Percentiles rank a stretch among this genome's conserved stretches.
These are phyloP conservation scores for Cossypha niveicapilla DNA, from an alignment of 2,797 vertebrate genomes.

Conservation along the genomic window DNA sequence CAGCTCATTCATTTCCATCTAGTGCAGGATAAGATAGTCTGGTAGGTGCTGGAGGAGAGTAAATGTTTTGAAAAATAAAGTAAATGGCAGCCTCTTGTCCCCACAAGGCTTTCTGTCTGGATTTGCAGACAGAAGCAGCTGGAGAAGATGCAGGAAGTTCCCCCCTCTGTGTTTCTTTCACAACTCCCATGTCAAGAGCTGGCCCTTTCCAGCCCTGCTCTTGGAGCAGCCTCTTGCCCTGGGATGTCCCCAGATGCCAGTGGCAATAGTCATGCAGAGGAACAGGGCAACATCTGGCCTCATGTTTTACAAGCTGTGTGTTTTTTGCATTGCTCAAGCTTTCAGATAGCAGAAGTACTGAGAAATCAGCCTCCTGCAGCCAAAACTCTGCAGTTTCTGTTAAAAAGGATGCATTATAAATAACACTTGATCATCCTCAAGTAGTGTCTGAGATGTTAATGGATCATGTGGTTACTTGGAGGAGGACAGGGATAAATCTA, in stretches of 20 bases:
- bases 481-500: neutral
- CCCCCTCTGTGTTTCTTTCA: neutral
- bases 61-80: neutral
- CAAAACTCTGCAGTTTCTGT: neutral
- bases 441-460: neutral
- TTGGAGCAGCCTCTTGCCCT: neutral
- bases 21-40: neutral
- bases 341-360: neutral
- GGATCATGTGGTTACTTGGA: neutral
- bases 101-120: neutral
- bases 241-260: neutral
- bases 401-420: neutral
- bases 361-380: neutral
- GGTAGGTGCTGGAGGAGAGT: neutral
- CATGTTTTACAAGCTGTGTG: neutral
- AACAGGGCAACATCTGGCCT: neutral
- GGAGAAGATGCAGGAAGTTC: neutral
- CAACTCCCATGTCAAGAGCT: fast-evolving
- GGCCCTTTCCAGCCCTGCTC: neutral
- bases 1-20: neutral
- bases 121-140: neutral
- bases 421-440: neutral
- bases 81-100: neutral
- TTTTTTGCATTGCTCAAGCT: neutral
- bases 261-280: neutral